Evolutionary conservation across 2,888 invertebrate species (phyloP), one percentile per base, ranked within the genome.

Genomic region (Vandiemenella viatica): DNA sequence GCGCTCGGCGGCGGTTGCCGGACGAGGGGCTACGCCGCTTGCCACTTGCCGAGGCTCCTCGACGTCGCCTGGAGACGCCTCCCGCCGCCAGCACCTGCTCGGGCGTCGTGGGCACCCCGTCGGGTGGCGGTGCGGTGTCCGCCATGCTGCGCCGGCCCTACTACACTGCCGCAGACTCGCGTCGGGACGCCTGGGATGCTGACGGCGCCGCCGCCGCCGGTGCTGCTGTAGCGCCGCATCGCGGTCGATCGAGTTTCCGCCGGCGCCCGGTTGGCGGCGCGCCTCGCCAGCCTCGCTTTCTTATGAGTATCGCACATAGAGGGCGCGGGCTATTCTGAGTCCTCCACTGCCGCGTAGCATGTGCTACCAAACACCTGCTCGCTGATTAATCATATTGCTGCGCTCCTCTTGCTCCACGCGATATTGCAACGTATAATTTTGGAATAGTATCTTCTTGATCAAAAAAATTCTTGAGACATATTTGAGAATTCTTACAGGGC

Each of bases 11-110:
- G 13, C 52, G 38, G 7, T 45, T 32, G n/a, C 53, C 52, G 7
- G 51, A 51, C 15, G 53, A 53, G 21, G 53, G 53, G 38, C 49
- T 49, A 4, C 53, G 46, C 6, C 48, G 43, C 43, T 50, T 50
- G 23, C 42, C 45, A 21, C 49, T 50, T 20, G 51, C 48, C 16
- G 53, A 51, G 21, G 50, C 50, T 55, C 74, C 76, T 53, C 82
- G 71, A 43, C 80, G 71, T 57, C 76, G 77, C 48, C 77, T 72
- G 37, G 69, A 66, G 46, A 76, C 66, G 16, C 73, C 69, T 61
- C 55, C 53, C 16, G 75, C 73, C 60, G 66, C 67, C 53, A 73
- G 67, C 53, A 67, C 67, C 59, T 71, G 70, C 58, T 70, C 68
- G 37, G 66, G 64, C 2, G 67, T 64, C 42, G 42, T 13, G 10